A percentile compares a stretch with the other conserved stretches of the same genome.
Evolutionary conservation across 2,113 vertebrate genomes (phyloP).

Genomic region (rat (Rattus norvegicus)): GRCr8 NC_086023.1:152346501-152347000

Average conservation of each 20-base stretch:
- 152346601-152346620: too few relatives aligned
- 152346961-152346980: constrained; percentile 44
- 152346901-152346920: constrained; percentile 31
- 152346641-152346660: too few relatives aligned
- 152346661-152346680: too few relatives aligned
- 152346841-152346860: constrained; percentile 48
- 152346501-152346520: constrained; percentile 4
- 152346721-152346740: constrained; percentile 1
- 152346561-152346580: constrained; percentile 26
- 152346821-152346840: constrained; percentile 37
- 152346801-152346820: constrained; percentile 39
- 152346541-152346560: background rate
- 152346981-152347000: too few relatives aligned
- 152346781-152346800: constrained; percentile 35
- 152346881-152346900: constrained; percentile 42
- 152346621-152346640: too few relatives aligned
- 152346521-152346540: constrained; percentile 23
- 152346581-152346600: too few relatives aligned
- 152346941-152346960: constrained; percentile 51
- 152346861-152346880: background rate
- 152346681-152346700: background rate
- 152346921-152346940: constrained; percentile 47
- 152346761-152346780: background rate
- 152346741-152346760: background rate
- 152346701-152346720: constrained; percentile 27